phyloP scores from a whole-genome alignment of 2,113 vertebrate species.

The Hiodon alosoides region DNA sequence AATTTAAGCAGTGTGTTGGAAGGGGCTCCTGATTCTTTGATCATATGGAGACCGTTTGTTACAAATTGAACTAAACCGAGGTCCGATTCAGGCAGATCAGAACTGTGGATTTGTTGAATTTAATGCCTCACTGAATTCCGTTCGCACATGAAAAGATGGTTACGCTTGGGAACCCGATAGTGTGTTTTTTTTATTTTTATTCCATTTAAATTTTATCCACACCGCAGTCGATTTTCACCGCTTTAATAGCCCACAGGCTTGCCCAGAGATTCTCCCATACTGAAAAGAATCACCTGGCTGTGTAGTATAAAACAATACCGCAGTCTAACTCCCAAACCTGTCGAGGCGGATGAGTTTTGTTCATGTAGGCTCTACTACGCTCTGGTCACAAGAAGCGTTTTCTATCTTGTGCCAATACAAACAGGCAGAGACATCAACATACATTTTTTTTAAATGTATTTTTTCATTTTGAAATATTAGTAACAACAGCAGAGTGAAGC shows the following conservation, averaged over 20 bases:
- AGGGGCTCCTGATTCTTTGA: constrained; percentile 93
- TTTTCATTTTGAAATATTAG: neutral
- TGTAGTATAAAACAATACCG: constrained; percentile 90
- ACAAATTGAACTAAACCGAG: constrained; percentile 99
- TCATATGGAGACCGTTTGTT: constrained; percentile 97
- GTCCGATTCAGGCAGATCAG: constrained; percentile 94
- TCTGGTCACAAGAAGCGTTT: neutral
- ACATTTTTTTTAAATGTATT: neutral
- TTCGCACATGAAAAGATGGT: constrained; percentile 94
- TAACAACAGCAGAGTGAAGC: too few relatives aligned
- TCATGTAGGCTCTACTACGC: constrained; percentile 42
- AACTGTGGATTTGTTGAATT: constrained; percentile 99
- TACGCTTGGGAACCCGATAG: constrained; percentile 85
- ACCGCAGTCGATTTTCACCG: constrained; percentile 60
- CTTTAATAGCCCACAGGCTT: constrained; percentile 79
- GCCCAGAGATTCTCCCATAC: constrained; percentile 81
- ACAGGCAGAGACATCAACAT: too few relatives aligned
- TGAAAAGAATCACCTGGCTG: constrained; percentile 81
- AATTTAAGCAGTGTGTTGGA: constrained; percentile 90
- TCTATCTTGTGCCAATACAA: too few relatives aligned
- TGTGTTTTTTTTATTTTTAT: constrained; percentile 97
- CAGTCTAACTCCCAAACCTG: constrained; percentile 57
- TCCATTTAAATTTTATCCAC: constrained; percentile 98
- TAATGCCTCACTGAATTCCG: constrained; percentile 97
- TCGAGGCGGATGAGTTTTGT: constrained; percentile 38